Base-by-base conservation (phyloP, 2,797 vertebrate genomes). In the Danio tinwini region DNA sequence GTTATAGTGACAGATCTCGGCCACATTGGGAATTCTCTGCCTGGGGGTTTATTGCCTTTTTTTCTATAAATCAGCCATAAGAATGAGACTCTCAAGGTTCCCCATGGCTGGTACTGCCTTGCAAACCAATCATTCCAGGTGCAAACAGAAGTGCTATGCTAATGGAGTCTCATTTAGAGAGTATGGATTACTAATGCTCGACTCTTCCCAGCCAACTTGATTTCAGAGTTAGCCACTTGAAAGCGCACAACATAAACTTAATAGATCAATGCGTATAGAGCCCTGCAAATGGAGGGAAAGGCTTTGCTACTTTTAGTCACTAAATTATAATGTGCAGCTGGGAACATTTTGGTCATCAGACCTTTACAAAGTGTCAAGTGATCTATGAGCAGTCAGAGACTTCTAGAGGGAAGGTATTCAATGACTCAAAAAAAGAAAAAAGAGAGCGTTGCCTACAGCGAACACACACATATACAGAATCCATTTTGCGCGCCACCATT, bases 111-210 rank as follows among this genome's bases (percentile, higher is more conserved):
- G n/a, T 47, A 71, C 59, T 73, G 70, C 65, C 70, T 40, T 77
- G 71, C 67, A 67, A 76, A 76, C 74, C 42, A 75, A 65, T 63
- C 19, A 52, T 88, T 86, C 82, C 50, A 74, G 82, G 84, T 88
- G 87, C 85, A 84, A 92, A 89, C 86, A 85, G 80, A 85, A 84
- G 76, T 72, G 82, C 85, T 82, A 88, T 89, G 81, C 86, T 92
- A 91, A 91, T 87, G 88, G 86, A 79, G 87, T 86, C 86, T 91
- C 88, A 93, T 88, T 92, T 88, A 89, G 86, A 89, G 70, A 59
- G 85, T 90, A 93, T 93, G 85, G 92, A 92, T 94, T 92, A 90
- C 91, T 88, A 90, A 92, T 89, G 56, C 85, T 85, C 74, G 79
- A 78, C 88, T 87, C 86, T 85, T 81, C 70, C 86, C 83, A 85